Percentiles rank a stretch among this genome's conserved stretches.
Conservation (phyloP, 2,888 invertebrate genomes). For the Hirtodrosophila cameraria region DNA sequence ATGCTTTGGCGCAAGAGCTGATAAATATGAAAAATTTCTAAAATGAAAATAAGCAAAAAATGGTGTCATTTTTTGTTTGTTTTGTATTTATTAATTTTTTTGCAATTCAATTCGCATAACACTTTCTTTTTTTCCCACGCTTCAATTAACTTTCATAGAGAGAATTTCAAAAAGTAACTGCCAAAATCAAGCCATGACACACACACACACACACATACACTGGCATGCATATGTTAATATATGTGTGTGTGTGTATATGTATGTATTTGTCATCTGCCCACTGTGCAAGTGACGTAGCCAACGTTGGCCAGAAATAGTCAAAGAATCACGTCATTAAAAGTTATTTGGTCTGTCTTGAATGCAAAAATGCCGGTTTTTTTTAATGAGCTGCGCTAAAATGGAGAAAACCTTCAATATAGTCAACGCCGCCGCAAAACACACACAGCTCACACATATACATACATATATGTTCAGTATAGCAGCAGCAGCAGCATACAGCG, state of each 20-base stretch:
- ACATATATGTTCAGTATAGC: too few relatives aligned
- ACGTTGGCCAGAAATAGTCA: constrained; percentile 53
- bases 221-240: not conserved
- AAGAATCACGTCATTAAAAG: constrained; percentile 67
- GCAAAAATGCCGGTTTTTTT: constrained; percentile 64
- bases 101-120: constrained; percentile 47
- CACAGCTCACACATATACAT: not conserved
- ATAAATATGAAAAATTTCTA: constrained; percentile 21
- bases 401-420: constrained; percentile 69
- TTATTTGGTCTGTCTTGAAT: constrained; percentile 54
- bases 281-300: constrained; percentile 57
- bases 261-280: constrained; percentile 34
- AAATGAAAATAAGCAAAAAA: constrained; percentile 7
- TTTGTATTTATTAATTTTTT: not conserved
- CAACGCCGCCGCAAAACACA: constrained; percentile 15
- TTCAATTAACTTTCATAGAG: constrained; percentile 40
- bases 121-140: constrained; percentile 77
- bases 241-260: constrained; percentile 2
- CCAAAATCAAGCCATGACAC: constrained; percentile 23
- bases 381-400: constrained; percentile 66
- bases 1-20: constrained; percentile 18
- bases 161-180: constrained; percentile 44
- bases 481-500: constrained; percentile 4
- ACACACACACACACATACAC: constrained; percentile 2
- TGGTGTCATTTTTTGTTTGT: constrained; percentile 38